These are phyloP conservation scores for Diadophis punctatus DNA, from an alignment of 2,113 vertebrate species.

Conservation along the genomic window DNA sequence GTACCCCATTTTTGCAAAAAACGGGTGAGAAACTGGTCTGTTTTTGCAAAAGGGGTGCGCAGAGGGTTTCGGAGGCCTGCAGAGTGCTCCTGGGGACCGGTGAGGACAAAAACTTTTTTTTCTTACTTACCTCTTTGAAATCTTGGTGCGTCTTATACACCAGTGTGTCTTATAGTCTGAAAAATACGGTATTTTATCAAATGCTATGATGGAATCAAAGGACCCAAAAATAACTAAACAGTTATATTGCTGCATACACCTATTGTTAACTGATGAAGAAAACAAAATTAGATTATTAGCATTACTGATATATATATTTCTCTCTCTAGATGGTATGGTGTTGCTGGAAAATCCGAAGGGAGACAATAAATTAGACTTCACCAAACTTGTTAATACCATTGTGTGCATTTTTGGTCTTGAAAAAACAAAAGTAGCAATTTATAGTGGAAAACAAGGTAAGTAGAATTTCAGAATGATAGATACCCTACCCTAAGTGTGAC, in stretches of 20 bases:
- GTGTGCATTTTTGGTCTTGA: constrained; percentile 81
- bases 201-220: not conserved
- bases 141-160: too few relatives aligned
- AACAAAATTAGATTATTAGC: not conserved
- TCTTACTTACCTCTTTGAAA: too few relatives aligned
- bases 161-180: too few relatives aligned
- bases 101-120: too few relatives aligned
- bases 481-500: not conserved
- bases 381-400: constrained; percentile 75
- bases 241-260: not conserved
- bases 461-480: constrained; percentile 7
- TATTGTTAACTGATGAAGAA: not conserved
- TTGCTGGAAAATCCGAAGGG: constrained; percentile 95
- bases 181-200: too few relatives aligned
- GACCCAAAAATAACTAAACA: not conserved
- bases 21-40: too few relatives aligned
- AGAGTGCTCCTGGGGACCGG: too few relatives aligned
- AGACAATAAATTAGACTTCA: constrained; percentile 76
- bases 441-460: constrained; percentile 78
- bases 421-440: constrained; percentile 71
- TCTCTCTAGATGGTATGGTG: constrained; percentile 79
- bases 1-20: too few relatives aligned
- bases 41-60: too few relatives aligned
- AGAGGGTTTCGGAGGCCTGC: too few relatives aligned
- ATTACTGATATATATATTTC: constrained; percentile 36